Conservation (phyloP, 1,140 invertebrate species). For the Drosophila kepulauana region DNA sequence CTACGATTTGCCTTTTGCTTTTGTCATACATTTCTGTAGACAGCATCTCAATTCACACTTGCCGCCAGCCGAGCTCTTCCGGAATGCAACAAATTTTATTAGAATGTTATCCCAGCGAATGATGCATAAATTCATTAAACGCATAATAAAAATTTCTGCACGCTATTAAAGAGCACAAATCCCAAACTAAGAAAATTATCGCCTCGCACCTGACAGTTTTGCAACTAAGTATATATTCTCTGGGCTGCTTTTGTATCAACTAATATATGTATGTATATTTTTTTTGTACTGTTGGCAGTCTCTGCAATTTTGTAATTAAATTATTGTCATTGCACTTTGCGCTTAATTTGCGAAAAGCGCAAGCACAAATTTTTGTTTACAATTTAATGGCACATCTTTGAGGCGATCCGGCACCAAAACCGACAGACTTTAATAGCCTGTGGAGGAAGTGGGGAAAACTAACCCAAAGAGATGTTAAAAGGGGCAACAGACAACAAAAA, state of each 20-base stretch:
- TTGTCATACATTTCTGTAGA: conserved; percentile 2
- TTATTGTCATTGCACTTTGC: conserved; percentile 71
- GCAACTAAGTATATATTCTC: conserved; percentile 3
- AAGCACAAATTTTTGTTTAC: conserved; percentile 62
- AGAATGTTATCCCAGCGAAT: conserved; percentile 47
- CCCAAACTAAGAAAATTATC: background rate
- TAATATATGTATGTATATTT: too few species aligned
- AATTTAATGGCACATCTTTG: conserved; percentile 72
- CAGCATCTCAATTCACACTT: conserved; percentile 15
- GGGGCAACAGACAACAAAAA: conserved; percentile 13
- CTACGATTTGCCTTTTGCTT: background rate
- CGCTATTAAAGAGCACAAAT: conserved; percentile 55
- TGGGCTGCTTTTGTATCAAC: background rate
- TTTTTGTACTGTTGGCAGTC: conserved; percentile 17
- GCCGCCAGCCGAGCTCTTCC: background rate
- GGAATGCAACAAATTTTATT: conserved; percentile 31
- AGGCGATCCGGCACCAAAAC: background rate
- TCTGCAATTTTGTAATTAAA: conserved; percentile 70
- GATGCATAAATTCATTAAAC: conserved; percentile 82
- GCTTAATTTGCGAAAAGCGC: conserved; percentile 62
- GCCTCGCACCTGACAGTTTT: conserved; percentile 26
- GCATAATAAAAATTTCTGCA: conserved; percentile 78
- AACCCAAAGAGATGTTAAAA: conserved; percentile 16
- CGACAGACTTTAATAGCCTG: conserved; percentile 15
- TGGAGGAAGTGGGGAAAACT: background rate